phyloP scores from a whole-genome alignment of 2,888 invertebrate genomes.

The Eupithecia pulchellata region DNA sequence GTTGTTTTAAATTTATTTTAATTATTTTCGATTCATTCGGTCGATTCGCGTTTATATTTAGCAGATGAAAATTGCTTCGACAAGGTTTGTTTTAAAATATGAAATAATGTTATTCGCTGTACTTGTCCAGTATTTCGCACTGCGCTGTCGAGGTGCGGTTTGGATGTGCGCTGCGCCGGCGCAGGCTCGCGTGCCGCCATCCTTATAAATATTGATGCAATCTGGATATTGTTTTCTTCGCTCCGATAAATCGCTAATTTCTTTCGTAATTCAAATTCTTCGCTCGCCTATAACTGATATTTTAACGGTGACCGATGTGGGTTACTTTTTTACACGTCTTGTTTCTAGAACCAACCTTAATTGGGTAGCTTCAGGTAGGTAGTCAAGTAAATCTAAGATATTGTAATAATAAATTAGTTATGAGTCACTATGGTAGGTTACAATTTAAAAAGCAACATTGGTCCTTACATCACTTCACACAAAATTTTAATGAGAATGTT shows the following conservation, averaged over 20 bases:
- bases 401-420: not conserved
- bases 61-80: not conserved
- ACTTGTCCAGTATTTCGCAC: conserved; percentile 50
- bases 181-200: conserved; percentile 59
- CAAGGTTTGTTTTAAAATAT: not conserved
- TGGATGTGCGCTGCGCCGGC: conserved; percentile 69
- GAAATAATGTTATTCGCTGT: not conserved
- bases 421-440: not conserved
- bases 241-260: conserved; percentile 76
- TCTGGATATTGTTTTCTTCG: conserved; percentile 65
- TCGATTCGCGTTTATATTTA: not conserved
- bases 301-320: conserved; percentile 44
- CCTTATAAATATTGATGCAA: conserved; percentile 83
- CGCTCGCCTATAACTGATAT: conserved; percentile 51
- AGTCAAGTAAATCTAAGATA: not conserved
- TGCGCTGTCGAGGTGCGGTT: conserved; percentile 76
- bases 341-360: not conserved
- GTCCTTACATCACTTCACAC: not conserved
- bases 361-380: not conserved
- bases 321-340: not conserved
- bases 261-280: conserved; percentile 69
- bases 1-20: not conserved
- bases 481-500: too few species aligned
- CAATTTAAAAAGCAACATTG: not conserved
- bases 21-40: not conserved